Base-by-base conservation (phyloP, 2,888 invertebrate genomes). In the Dyspetes luteomarginatus region DNA sequence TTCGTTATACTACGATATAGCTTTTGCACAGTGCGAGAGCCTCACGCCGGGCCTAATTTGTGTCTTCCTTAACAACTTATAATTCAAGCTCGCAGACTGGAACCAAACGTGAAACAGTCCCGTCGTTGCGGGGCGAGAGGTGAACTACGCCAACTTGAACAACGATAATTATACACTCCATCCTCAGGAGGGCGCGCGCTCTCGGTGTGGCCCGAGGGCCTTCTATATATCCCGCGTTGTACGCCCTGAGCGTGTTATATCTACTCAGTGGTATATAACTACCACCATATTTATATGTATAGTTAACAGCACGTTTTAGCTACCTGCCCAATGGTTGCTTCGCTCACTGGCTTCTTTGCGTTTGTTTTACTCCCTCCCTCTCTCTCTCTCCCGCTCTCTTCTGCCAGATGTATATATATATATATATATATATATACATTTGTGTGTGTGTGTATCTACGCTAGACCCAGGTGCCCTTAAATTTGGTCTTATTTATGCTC, bases 51-150 rank as follows among this genome's bases (percentile, higher is more conserved):
- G 89, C 88, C 90, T 91, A 91, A 91, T 91, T 91, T 90, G 89
- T 90, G 89, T 90, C 91, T 91, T 91, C 90, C 90, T 91, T 89
- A 85, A 90, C 89, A 91, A 91, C 90, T 91, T 91, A 91, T 92
- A 91, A 92, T 92, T 92, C 91, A 91, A 91, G 89, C 90, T 86
- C 90, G 91, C 88, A 90, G 91, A 91, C 91, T 91, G 92, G 91
- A 92, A 92, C 92, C 89, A 89, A 91, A 90, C 88, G 43, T 87
- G 89, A 88, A 87, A 74, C 74, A n/a, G 26, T 56, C n/a, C n/a
- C 56, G 48, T 56, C 56, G 28, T 17, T 4, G 30, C n/a, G 28
- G 64, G 73, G 76, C 67, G 65, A 48, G 48, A 65, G 73, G 52
- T 74, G 65, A 74, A 74, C 88, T 81, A 88, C 86, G 88, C 86